These are phyloP conservation scores for Nothura maculosa DNA, from an alignment of 2,797 vertebrate genomes.

Conservation along the genomic window DNA sequence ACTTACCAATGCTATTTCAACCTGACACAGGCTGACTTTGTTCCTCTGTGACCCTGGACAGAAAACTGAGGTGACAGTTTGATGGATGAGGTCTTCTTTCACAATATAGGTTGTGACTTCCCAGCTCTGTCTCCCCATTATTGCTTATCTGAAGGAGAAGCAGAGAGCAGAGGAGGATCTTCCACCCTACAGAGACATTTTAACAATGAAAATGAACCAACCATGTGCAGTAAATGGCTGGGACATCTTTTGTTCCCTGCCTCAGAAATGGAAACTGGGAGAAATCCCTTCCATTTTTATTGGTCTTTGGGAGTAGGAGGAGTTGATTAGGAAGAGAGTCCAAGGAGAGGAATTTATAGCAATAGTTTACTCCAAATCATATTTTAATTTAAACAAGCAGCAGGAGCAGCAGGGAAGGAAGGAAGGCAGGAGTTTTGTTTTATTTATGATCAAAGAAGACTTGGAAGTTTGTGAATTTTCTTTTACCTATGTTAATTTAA, in stretches of 20 bases:
- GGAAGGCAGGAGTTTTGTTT: not conserved
- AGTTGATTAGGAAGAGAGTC: not conserved
- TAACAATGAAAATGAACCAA: conserved; percentile 36
- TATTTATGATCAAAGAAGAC: not conserved
- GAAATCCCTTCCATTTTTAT: not conserved
- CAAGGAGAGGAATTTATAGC: not conserved
- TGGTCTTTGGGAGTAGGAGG: not conserved
- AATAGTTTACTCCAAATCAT: not conserved
- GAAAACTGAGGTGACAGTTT: conserved; percentile 80
- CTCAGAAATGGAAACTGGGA: not conserved
- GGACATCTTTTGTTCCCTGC: not conserved
- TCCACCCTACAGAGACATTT: conserved; percentile 28
- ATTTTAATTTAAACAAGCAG: conserved; percentile 10
- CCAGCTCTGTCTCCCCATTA: conserved; percentile 61
- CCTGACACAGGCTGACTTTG: conserved; percentile 76
- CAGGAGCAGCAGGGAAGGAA: not conserved
- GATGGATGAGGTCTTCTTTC: conserved; percentile 81
- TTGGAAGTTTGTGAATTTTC: not conserved
- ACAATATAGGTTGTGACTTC: conserved; percentile 81
- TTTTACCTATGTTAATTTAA: not conserved
- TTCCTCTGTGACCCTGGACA: conserved; percentile 76
- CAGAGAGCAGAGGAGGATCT: conserved; percentile 38
- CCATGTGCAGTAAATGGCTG: not conserved
- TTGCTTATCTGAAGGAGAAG: conserved; percentile 45
- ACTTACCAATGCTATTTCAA: conserved; percentile 78